phyloP scores from a whole-genome alignment of 2,888 invertebrate species.

The Phragmatobia fuliginosa region DNA sequence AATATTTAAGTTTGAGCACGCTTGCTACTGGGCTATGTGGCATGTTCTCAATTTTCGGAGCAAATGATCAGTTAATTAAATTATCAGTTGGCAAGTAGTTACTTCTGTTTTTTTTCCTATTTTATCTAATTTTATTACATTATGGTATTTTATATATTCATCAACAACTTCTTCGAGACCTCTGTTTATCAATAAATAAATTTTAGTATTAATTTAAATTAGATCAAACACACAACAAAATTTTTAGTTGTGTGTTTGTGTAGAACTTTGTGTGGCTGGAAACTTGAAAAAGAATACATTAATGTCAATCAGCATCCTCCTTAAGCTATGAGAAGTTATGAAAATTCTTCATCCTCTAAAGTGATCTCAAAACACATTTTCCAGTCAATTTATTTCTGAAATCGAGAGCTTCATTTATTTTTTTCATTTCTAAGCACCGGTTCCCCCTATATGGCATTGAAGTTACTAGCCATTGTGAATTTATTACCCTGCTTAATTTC shows the following conservation, averaged over 20 bases:
- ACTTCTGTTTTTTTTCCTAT: too few relatives aligned
- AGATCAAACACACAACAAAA: neutral
- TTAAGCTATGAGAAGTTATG: neutral
- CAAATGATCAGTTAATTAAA: too few relatives aligned
- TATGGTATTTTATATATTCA: neutral
- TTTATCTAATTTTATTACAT: too few relatives aligned
- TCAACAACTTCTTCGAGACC: neutral
- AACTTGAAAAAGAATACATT: neutral
- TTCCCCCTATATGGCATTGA: constrained; percentile 1
- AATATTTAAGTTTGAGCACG: neutral
- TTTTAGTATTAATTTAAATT: neutral
- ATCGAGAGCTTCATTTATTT: neutral
- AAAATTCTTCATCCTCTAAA: neutral
- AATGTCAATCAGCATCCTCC: neutral
- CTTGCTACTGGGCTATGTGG: too few relatives aligned
- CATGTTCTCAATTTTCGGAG: too few relatives aligned
- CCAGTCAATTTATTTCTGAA: neutral
- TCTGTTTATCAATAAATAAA: neutral
- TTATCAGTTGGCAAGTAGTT: too few relatives aligned
- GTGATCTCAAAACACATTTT: neutral
- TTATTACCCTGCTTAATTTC: constrained; percentile 22
- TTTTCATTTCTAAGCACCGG: neutral
- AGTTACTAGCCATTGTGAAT: constrained; percentile 18
- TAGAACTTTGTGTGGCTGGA: too few relatives aligned
- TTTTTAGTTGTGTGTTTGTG: too few relatives aligned